Percentiles rank a stretch among this genome's conserved stretches.
These are phyloP conservation scores for Calyptommatus sinebrachiatus DNA, from an alignment of 2,113 vertebrate species.

Conservation along the genomic window DNA sequence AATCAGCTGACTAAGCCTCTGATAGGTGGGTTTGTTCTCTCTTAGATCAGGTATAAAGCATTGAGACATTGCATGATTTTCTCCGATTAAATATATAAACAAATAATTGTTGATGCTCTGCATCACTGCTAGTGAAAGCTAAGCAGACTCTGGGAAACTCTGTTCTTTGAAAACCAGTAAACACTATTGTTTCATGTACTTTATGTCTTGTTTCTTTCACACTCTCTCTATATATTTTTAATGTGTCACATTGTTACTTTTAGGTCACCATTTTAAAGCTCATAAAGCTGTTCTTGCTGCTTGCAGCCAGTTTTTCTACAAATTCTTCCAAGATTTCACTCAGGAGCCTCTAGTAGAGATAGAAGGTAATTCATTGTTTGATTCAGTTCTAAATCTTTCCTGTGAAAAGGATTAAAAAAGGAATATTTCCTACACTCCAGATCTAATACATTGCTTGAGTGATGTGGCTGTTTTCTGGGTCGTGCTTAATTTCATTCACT, in stretches of 20 bases:
- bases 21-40: too few relatives aligned
- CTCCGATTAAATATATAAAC: not conserved
- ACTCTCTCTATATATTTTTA: not conserved
- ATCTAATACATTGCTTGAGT: too few relatives aligned
- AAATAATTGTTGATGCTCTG: not conserved
- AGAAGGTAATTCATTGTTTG: slow-evolving; percentile 79
- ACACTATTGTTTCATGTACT: not conserved
- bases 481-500: too few relatives aligned
- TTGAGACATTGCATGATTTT: too few relatives aligned
- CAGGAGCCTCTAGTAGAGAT: slow-evolving; percentile 97
- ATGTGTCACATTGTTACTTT: not conserved
- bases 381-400: not conserved
- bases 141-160: not conserved
- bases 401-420: not conserved
- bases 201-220: not conserved
- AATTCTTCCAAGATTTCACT: slow-evolving; percentile 97
- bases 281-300: slow-evolving; percentile 98
- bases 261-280: slow-evolving; percentile 96
- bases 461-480: too few relatives aligned
- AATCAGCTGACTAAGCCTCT: too few relatives aligned
- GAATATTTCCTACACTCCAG: not conserved
- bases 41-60: too few relatives aligned
- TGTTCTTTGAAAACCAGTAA: not conserved
- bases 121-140: not conserved
- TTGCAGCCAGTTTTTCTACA: slow-evolving; percentile 97